Base-by-base conservation (phyloP, 2,113 vertebrate genomes). In the Trochalopteron elliotii region DNA sequence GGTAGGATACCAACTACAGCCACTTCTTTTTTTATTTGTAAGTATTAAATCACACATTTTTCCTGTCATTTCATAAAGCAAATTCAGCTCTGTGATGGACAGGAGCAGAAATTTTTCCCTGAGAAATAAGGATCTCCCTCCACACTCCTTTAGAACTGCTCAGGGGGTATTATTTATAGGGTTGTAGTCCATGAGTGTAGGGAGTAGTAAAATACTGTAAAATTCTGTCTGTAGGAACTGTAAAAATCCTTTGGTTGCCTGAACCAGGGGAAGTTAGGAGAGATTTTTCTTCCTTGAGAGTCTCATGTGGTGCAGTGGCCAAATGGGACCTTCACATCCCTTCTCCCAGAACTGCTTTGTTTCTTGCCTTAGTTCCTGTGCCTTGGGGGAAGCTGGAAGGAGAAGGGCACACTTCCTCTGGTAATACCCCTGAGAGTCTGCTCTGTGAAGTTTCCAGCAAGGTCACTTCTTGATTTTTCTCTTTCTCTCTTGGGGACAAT, bases 381-480 rank as follows among this genome's bases (percentile, higher is more conserved):
- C 55, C 50, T 81, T 79, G 69, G 45, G 77, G 70, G 78, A 91
- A 65, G 61, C 84, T 96, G 53, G n/a, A 79, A 76, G 68, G 35
- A 91, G 82, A 88, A 90, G 59, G 68, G 57, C 82, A 86, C 67
- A 60, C 39, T 94, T 93, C 87, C 82, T 92, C 71, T 77, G 56
- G 5, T 59, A 33, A 35, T 49, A 49, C 5, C 31, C 33, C 64
- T 90, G 63, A 52, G 68, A 86, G 31, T 50, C 55, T 83, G 63
- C 60, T 83, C 15, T 90, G 68, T 80, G 68, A 95, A 80, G 59
- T 83, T 72, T 88, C 39, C 60, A 72, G 75, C 65, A 63, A 67
- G 47, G 70, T 87, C 79, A 63, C 24, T 74, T 77, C 33, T 69
- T 86, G 42, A 74, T 55, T 69, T 78, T 70, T 84, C 31, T 87